Percentiles rank a stretch among this genome's conserved stretches.
Conservation (phyloP, 2,113 vertebrate species). For the Bufo gargarizans region DNA sequence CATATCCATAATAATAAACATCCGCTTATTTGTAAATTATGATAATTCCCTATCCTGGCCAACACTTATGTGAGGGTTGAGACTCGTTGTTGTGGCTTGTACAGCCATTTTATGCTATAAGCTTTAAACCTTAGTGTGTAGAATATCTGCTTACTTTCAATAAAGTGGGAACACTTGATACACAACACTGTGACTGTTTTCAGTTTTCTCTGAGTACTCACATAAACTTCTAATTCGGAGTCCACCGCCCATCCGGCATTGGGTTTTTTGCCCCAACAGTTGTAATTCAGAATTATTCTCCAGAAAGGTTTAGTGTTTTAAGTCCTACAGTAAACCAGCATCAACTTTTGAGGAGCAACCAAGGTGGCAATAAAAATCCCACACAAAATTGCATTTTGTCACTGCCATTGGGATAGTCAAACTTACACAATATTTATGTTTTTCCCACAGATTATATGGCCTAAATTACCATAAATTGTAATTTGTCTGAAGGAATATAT, state of each 20-base stretch:
- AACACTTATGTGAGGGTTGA: too few relatives aligned
- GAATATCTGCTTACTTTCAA: too few relatives aligned
- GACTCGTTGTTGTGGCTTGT: too few relatives aligned
- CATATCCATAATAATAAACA: neutral
- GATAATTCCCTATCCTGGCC: too few relatives aligned
- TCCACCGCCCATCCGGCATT: too few relatives aligned
- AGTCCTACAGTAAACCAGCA: neutral
- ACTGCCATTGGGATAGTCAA: slow-evolving; percentile 44
- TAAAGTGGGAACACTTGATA: too few relatives aligned
- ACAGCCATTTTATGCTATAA: too few relatives aligned
- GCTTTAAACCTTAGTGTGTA: too few relatives aligned
- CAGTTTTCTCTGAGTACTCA: too few relatives aligned
- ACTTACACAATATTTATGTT: slow-evolving; percentile 54
- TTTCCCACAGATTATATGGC: slow-evolving; percentile 53
- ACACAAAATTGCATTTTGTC: slow-evolving; percentile 33
- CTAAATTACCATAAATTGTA: slow-evolving; percentile 60
- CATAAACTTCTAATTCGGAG: too few relatives aligned
- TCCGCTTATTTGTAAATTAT: neutral
- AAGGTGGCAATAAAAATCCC: slow-evolving; percentile 21
- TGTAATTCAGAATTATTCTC: neutral
- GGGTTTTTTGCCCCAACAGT: too few relatives aligned
- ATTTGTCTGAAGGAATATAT: slow-evolving; percentile 68
- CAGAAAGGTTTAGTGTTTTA: neutral
- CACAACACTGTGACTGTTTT: too few relatives aligned
- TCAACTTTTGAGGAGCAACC: neutral